A percentile compares a stretch with the other conserved stretches of the same genome.
phyloP scores from a whole-genome alignment of 2,113 vertebrate genomes.

The Sterrhoptilus dennistouni region DNA sequence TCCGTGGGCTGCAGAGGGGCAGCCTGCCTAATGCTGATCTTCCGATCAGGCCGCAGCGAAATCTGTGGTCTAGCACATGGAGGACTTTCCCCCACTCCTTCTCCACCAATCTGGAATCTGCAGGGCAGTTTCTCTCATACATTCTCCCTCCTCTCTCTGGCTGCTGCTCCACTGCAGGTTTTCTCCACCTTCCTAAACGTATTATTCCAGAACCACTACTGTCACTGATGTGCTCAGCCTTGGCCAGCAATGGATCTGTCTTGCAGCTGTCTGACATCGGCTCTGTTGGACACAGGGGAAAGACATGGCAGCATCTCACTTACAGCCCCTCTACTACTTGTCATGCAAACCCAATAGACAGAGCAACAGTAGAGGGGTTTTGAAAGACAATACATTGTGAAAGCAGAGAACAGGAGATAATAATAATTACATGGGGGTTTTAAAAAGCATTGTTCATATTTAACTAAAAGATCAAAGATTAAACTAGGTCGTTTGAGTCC shows the following conservation, averaged over 20 bases:
- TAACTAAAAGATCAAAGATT: neutral
- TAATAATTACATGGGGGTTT: neutral
- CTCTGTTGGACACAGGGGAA: rapidly evolving
- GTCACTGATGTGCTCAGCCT: rapidly evolving
- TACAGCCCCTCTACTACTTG: rapidly evolving
- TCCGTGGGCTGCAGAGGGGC: neutral
- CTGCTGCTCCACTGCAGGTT: neutral
- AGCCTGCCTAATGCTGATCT: neutral
- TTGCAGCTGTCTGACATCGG: rapidly evolving
- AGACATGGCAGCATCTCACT: neutral
- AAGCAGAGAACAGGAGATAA: neutral
- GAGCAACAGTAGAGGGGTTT: neutral
- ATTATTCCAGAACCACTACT: rapidly evolving
- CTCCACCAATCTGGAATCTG: neutral
- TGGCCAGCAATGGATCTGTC: rapidly evolving
- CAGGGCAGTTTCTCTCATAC: rapidly evolving
- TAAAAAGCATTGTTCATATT: neutral
- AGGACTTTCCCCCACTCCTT: neutral
- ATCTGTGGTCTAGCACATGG: rapidly evolving
- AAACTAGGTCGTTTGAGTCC: neutral
- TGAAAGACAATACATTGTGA: neutral
- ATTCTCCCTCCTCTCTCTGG: neutral
- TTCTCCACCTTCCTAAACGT: neutral
- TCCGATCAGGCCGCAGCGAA: neutral
- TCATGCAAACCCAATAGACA: rapidly evolving